Evolutionary conservation across 2,888 invertebrate genomes (phyloP).

Genomic region (Trichogramma dendrolimi): DNA sequence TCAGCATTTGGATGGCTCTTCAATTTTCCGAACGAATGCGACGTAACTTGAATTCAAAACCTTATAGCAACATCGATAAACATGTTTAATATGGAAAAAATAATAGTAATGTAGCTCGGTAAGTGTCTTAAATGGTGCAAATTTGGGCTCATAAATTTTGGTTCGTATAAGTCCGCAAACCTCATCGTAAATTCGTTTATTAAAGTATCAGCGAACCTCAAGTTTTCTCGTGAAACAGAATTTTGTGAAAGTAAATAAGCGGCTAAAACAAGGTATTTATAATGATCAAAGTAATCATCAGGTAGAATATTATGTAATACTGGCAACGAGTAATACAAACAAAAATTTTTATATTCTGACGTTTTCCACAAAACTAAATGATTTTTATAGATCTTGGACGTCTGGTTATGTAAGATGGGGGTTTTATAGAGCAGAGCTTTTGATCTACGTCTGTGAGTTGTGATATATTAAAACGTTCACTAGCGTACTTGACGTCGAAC

Average conservation of each 20-base stretch:
- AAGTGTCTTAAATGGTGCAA: conserved; percentile 23
- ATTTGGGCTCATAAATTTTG: conserved; percentile 17
- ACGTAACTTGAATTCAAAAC: too few relatives aligned
- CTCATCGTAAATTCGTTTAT: conserved; percentile 12
- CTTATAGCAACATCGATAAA: too few relatives aligned
- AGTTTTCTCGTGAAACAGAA: neutral
- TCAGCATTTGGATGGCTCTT: too few relatives aligned
- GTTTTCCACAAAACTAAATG: conserved; percentile 28
- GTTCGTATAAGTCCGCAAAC: conserved; percentile 16
- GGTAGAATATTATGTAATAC: conserved; percentile 11
- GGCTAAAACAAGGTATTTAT: conserved; percentile 8
- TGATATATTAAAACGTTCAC: conserved; percentile 14
- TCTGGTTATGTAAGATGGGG: conserved; percentile 14
- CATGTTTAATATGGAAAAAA: too few relatives aligned
- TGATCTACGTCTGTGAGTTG: conserved; percentile 3
- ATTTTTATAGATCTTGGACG: conserved; percentile 17
- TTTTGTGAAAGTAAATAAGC: neutral
- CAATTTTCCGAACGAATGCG: too few relatives aligned
- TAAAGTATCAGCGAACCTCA: neutral
- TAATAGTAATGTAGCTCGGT: too few relatives aligned
- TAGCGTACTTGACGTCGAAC: conserved; percentile 15
- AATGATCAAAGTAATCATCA: conserved; percentile 16
- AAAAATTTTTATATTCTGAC: conserved; percentile 21
- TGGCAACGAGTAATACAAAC: conserved; percentile 19
- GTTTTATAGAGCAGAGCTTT: conserved; percentile 4